Evolutionary conservation across 2,888 invertebrate species (phyloP).

Genomic region (Sipunculus nudus): DNA sequence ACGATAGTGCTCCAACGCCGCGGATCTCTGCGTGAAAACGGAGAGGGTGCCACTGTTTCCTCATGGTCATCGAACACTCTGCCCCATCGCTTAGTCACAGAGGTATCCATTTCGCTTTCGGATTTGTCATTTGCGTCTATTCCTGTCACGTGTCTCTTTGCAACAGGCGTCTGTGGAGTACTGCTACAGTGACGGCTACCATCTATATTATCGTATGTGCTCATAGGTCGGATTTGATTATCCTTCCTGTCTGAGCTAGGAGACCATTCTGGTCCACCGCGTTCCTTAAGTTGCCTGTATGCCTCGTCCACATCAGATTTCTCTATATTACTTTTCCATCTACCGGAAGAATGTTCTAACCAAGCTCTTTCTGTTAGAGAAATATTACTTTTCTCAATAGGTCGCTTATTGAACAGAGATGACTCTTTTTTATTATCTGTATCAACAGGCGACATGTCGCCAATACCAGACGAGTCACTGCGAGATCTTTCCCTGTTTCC

Average conservation of each 20-base stretch:
- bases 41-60: too few relatives aligned
- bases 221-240: constrained; percentile 22
- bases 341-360: constrained; percentile 19
- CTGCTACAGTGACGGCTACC: neutral
- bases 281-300: constrained; percentile 4
- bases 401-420: too few relatives aligned
- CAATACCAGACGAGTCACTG: too few relatives aligned
- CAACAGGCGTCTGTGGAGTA: too few relatives aligned
- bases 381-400: too few relatives aligned
- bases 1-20: too few relatives aligned
- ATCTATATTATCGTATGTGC: neutral
- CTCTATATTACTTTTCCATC: constrained; percentile 29
- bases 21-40: too few relatives aligned
- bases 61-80: constrained; percentile 15
- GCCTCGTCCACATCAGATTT: constrained; percentile 23
- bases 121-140: neutral
- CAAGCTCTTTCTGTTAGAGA: constrained; percentile 25
- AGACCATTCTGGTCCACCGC: neutral
- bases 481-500: too few relatives aligned
- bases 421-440: too few relatives aligned
- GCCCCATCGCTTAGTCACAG: constrained; percentile 31
- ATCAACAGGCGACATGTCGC: too few relatives aligned
- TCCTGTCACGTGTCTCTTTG: too few relatives aligned
- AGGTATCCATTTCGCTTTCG: neutral
- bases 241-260: constrained; percentile 24